Evolutionary conservation across 2,113 vertebrate genomes (phyloP), one percentile per base, ranked within the genome.

Genomic region (Puma concolor): DNA sequence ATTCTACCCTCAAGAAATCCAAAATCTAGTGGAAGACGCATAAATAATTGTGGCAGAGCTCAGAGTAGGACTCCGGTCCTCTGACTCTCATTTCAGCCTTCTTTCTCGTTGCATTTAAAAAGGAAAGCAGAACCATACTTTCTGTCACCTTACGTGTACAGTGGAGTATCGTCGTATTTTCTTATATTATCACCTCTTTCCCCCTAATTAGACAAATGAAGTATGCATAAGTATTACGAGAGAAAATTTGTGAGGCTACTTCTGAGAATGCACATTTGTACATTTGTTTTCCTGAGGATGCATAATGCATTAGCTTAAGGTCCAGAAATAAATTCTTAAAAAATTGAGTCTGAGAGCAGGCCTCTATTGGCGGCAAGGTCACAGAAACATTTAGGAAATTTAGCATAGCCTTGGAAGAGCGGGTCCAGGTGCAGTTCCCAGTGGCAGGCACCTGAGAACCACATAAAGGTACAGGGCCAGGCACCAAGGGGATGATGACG

Each of bases 401-500:
- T 1, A 27, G 12, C 4, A 23, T 2, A 71, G 44, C 36, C n/a
- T 29, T 64, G 50, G 36, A 84, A 82, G 69, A 66, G n/a, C 1
- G 4, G 50, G 33, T 7, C 77, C 8, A 2, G 64, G 50, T 3
- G 4, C 2, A 33, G 19, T 33, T 31, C 33, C 64, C n/a, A 25
- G 36, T 14, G 21, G 23, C 4, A 33, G 52, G 50, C 2, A 7
- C 31, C 41, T 25, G 21, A 38, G 41, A 31, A 13, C 17, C 60
- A 60, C 0, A 0, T 2, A 57, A n/a, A 25, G 52, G 38, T 6
- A 33, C 9, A 80, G 57, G 15, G 17, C 11, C 2, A 29, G n/a
- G 10, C 1, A 17, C 23, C 38, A 4, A 31, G 54, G 7, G 19
- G 5, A 29, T 21, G 25, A 36, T 21, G 3, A 3, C 1, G 0